phyloP scores from a whole-genome alignment of 2,797 vertebrate species.

The Notoglanidium macrostoma region DNA sequence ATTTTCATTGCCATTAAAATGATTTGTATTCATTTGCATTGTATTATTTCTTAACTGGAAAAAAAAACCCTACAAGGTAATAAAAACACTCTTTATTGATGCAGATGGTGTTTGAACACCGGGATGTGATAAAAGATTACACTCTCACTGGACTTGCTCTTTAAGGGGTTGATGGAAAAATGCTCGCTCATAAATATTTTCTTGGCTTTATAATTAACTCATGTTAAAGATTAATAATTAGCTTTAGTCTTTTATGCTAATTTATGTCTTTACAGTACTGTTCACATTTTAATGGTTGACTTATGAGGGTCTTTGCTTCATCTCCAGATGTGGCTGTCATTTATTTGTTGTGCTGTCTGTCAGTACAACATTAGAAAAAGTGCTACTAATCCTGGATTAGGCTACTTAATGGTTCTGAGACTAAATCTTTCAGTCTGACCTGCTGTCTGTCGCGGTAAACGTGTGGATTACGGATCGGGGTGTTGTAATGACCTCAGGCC shows the following conservation, averaged over 20 bases:
- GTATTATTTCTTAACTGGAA: not conserved
- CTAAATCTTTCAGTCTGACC: conserved; percentile 33
- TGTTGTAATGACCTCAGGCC: conserved; percentile 45
- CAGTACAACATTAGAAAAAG: conserved; percentile 45
- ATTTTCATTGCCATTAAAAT: not conserved
- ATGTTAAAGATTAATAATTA: not conserved
- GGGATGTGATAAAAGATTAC: not conserved
- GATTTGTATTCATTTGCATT: not conserved
- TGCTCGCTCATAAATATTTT: not conserved
- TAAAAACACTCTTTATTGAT: not conserved
- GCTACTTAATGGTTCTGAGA: conserved; percentile 47
- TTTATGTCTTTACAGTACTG: not conserved
- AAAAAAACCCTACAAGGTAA: not conserved
- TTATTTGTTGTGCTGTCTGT: conserved; percentile 29
- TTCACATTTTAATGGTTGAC: not conserved
- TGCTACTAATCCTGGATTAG: conserved; percentile 58
- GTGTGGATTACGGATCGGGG: conserved; percentile 44
- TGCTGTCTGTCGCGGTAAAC: conserved; percentile 29
- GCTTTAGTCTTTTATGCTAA: not conserved
- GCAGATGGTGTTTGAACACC: not conserved
- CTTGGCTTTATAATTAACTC: not conserved
- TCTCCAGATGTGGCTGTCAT: not conserved
- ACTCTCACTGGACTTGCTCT: not conserved
- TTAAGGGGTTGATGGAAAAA: conserved; percentile 2
- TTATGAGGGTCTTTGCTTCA: too few relatives aligned